Percentiles rank a stretch among this genome's conserved stretches.
These are phyloP conservation scores for Papilio machaon DNA, from an alignment of 1,140 invertebrate species.

Conservation along the genomic window DNA sequence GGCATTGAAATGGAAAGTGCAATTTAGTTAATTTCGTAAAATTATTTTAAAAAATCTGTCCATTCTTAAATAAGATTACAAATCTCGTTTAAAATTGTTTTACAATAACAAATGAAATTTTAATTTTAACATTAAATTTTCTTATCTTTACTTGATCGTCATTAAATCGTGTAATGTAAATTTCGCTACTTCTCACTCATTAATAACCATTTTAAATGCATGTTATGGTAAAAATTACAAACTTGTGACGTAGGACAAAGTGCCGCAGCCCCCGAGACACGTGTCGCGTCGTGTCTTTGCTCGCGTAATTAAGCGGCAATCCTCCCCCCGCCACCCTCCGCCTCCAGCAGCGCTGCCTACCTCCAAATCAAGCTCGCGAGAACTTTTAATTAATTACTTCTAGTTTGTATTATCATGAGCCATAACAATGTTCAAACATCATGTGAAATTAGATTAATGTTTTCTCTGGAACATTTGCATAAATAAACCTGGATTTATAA, in stretches of 20 bases:
- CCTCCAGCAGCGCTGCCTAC: conserved; percentile 4
- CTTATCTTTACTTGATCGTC: too few species aligned
- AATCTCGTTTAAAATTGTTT: too few species aligned
- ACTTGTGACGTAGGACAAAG: background rate
- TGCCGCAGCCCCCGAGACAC: background rate
- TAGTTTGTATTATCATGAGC: conserved; percentile 8
- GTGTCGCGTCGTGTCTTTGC: background rate
- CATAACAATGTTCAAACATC: conserved; percentile 22
- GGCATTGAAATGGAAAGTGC: background rate
- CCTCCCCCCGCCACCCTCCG: background rate
- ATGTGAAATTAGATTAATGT: background rate
- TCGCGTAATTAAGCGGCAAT: conserved; percentile 8
- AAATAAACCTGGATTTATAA: background rate
- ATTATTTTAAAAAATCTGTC: background rate
- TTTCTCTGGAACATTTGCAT: background rate
- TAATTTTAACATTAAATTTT: background rate
- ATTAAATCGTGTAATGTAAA: background rate
- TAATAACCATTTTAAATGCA: background rate
- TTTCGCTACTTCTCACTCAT: background rate
- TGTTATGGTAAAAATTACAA: background rate
- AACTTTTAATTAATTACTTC: conserved; percentile 28
- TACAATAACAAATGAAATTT: too few species aligned
- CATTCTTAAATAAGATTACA: too few species aligned
- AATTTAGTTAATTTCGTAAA: background rate
- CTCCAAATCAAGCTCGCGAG: background rate